Evolutionary conservation across 2,888 invertebrate genomes (phyloP).

Genomic region (Phrixothrix hirtus): DNA sequence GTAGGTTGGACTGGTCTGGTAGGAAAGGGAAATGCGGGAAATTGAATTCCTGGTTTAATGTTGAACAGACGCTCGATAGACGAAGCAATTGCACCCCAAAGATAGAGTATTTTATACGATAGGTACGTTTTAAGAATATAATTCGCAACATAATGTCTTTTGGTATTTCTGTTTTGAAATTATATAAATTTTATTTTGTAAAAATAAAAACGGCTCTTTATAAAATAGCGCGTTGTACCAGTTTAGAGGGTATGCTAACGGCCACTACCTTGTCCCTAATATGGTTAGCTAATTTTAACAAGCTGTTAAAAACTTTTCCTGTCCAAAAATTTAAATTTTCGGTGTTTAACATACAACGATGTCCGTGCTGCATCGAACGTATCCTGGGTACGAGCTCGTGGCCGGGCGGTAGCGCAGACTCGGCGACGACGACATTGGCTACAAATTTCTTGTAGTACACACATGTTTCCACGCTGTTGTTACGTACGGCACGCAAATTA

Average conservation of each 20-base stretch:
- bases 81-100: slow-evolving; percentile 35
- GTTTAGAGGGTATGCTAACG: no score
- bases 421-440: slow-evolving; percentile 44
- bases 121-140: slow-evolving; percentile 14
- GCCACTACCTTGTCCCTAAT: no score
- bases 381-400: slow-evolving; percentile 46
- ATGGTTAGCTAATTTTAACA: no score
- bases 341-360: slow-evolving; percentile 38
- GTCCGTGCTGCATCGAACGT: slow-evolving; percentile 50
- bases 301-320: no score
- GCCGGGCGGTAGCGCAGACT: slow-evolving; percentile 42
- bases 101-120: neutral
- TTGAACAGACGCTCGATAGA: slow-evolving; percentile 42
- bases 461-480: slow-evolving; percentile 60
- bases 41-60: slow-evolving; percentile 46
- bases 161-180: no score
- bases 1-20: slow-evolving; percentile 37
- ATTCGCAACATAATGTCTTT: neutral
- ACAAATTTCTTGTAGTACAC: slow-evolving; percentile 60
- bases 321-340: slow-evolving; percentile 3
- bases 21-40: slow-evolving; percentile 44
- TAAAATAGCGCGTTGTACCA: no score
- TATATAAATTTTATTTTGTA: no score
- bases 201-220: no score
- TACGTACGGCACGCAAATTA: slow-evolving; percentile 58